Evolutionary conservation across 2,113 vertebrate genomes (phyloP).

Genomic region (Zosterops pallidus): DNA sequence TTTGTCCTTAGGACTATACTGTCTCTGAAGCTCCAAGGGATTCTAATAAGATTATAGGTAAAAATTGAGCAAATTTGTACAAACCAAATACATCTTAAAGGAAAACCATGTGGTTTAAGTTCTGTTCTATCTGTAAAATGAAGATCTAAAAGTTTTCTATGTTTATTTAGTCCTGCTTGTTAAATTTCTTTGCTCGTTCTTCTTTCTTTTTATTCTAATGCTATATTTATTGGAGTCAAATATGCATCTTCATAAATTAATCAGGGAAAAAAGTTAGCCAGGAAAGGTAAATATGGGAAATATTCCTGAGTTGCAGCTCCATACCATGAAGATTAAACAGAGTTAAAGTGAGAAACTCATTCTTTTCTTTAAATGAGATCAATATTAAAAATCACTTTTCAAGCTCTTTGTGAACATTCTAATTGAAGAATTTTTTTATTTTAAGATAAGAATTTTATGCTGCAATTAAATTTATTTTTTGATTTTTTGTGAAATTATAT

Average conservation of each 20-base stretch:
- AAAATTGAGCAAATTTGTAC: background rate
- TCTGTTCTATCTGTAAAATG: background rate
- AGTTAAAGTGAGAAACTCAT: background rate
- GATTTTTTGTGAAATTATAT: conserved; percentile 38
- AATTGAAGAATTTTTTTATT: conserved; percentile 32
- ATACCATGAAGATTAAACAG: background rate
- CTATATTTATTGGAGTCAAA: background rate
- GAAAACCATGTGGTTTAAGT: background rate
- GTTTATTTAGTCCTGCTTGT: background rate
- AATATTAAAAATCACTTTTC: conserved; percentile 1
- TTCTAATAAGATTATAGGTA: background rate
- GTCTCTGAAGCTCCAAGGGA: background rate
- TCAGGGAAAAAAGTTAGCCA: background rate
- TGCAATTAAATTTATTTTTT: conserved; percentile 28
- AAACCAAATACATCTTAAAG: background rate
- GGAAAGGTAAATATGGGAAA: background rate
- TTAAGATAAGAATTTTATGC: conserved; percentile 37
- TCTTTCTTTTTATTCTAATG: background rate
- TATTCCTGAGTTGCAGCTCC: background rate
- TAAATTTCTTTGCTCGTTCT: background rate
- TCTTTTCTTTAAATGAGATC: background rate
- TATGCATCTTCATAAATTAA: background rate
- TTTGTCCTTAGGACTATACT: background rate
- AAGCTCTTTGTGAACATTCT: conserved; percentile 10
- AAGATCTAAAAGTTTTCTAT: background rate